phyloP scores from a whole-genome alignment of 2,888 invertebrate species.

The Prosopocoilus inquinatus region DNA sequence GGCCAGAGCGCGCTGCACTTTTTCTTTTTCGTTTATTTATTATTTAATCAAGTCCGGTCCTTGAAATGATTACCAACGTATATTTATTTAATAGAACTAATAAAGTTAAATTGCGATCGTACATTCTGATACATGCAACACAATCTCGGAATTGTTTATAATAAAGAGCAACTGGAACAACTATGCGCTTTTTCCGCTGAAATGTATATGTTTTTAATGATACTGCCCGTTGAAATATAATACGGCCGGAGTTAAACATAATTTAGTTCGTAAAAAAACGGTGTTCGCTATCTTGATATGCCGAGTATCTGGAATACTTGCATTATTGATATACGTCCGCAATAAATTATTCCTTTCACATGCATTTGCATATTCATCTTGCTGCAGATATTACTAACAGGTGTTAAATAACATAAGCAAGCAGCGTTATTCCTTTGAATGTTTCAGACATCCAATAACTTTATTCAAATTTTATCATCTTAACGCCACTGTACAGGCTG shows the following conservation, averaged over 20 bases:
- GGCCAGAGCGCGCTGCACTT: not conserved
- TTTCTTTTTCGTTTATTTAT: not conserved
- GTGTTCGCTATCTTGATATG: no score
- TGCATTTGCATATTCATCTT: slow-evolving; percentile 1
- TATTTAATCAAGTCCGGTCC: slow-evolving; percentile 4
- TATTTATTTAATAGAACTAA: slow-evolving; percentile 10
- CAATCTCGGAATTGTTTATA: not conserved
- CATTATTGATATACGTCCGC: not conserved
- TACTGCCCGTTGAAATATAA: not conserved
- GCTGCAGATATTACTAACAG: not conserved
- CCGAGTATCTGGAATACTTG: not conserved
- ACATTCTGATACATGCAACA: slow-evolving; percentile 2
- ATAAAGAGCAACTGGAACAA: slow-evolving; percentile 1
- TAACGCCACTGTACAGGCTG: no score
- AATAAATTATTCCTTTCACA: slow-evolving; percentile 1
- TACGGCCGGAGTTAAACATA: not conserved
- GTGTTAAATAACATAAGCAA: no score
- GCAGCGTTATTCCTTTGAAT: no score
- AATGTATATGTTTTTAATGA: not conserved
- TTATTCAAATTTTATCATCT: no score
- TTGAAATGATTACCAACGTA: slow-evolving; percentile 4
- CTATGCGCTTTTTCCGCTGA: slow-evolving; percentile 1
- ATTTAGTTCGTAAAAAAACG: not conserved
- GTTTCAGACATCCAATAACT: no score
- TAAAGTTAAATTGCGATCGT: slow-evolving; percentile 7